Conservation (phyloP, 1,140 invertebrate genomes). For the Ylistrum balloti region DNA sequence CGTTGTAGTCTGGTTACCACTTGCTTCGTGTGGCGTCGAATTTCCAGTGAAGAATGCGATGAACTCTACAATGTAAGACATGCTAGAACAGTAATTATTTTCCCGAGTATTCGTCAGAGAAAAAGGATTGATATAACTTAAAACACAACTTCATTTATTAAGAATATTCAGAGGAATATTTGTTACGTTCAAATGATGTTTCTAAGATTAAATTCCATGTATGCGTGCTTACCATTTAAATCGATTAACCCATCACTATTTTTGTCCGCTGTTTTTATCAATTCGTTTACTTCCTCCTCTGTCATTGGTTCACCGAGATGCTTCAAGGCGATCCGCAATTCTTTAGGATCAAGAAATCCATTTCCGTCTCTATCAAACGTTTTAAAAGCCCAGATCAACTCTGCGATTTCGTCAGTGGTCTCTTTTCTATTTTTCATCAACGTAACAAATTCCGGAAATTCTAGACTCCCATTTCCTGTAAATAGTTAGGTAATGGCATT, state of each 20-base stretch:
- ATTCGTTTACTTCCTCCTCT: slow-evolving; percentile 50
- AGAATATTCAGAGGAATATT: too few relatives aligned
- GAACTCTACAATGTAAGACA: not conserved
- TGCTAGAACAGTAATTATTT: too few relatives aligned
- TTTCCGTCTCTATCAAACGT: slow-evolving; percentile 42
- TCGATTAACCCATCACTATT: slow-evolving; percentile 50
- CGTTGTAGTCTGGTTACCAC: too few relatives aligned
- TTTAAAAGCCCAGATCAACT: slow-evolving; percentile 6
- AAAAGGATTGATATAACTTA: too few relatives aligned
- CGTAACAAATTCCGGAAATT: not conserved
- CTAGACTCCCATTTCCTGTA: slow-evolving; percentile 1
- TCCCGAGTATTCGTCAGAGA: too few relatives aligned
- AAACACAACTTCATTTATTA: too few relatives aligned
- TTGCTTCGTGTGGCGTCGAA: not conserved
- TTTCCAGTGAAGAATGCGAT: not conserved
- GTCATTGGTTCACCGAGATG: slow-evolving; percentile 44
- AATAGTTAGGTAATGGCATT: too few relatives aligned
- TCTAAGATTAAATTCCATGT: too few relatives aligned
- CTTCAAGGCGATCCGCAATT: slow-evolving; percentile 44
- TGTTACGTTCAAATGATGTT: too few relatives aligned
- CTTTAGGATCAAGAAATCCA: slow-evolving; percentile 36
- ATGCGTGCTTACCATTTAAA: slow-evolving; percentile 51
- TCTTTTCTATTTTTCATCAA: not conserved
- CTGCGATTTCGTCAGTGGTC: not conserved
- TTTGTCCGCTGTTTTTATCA: slow-evolving; percentile 47